Base-by-base conservation (phyloP, 37 sponge, comb jelly and placozoan genomes). In the Theonella swinhoei region DNA sequence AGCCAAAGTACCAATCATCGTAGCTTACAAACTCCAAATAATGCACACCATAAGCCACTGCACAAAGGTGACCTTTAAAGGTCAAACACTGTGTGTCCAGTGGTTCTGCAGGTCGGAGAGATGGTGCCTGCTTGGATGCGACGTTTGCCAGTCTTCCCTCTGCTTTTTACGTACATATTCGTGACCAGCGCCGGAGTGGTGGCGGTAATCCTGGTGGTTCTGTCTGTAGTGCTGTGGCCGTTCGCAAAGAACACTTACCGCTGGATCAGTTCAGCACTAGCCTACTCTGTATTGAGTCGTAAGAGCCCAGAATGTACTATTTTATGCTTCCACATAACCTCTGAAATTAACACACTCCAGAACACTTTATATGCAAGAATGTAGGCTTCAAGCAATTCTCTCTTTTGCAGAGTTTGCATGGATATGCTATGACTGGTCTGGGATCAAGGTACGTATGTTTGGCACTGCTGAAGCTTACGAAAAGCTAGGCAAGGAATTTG, bases 351-450 rank as follows among this genome's bases (percentile, higher is more conserved):
- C 54, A 7, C 54, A 47, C 54, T 47, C 7, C 11, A 14, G 7
- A 47, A 47, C 54, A 47, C 54, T 47, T 47, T 17, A 17, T 47
- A n/a, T n/a, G n/a, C n/a, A n/a, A n/a, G n/a, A n/a, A n/a, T n/a
- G 14, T 47, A 47, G 14, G 54, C 7, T 47, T 47, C 7, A 14
- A 47, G 54, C 11, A 47, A 14, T 47, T 47, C 14, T 54, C 26
- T 1, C 24, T 5, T 0, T 14, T 62, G 39, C 69, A 88, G 89
- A 88, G 78, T 54, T 88, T 19, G 83, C 82, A 1, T 88, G 89
- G 89, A 33, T 83, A 17, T 76, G 65, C 28, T 36, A 25, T 28
- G 89, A 88, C 64, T 94, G 91, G 91, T 82, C 88, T 0, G 83
- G 61, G 2, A 24, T 88, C 36, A 70, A 71, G 4, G 59, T 88